phyloP scores from a whole-genome alignment of 2,888 invertebrate species.

The Camponotus fellah region DNA sequence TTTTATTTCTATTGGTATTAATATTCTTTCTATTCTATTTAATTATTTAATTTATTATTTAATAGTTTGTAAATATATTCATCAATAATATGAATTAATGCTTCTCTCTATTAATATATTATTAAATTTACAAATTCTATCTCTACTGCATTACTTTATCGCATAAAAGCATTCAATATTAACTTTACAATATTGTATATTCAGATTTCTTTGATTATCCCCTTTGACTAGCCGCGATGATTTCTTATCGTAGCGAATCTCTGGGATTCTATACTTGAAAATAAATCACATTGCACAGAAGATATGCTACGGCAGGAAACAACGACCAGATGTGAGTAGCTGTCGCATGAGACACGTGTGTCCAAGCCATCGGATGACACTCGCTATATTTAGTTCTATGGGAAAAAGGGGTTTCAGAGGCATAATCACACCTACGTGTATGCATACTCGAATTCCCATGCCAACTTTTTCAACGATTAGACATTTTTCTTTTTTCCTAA shows the following conservation, averaged over 20 bases:
- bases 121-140: not conserved
- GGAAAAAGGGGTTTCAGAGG: slow-evolving; percentile 81
- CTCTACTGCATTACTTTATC: slow-evolving; percentile 14
- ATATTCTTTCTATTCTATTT: slow-evolving; percentile 1
- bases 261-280: slow-evolving; percentile 71
- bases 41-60: not conserved
- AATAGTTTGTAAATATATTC: not conserved
- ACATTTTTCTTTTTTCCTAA: not conserved
- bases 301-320: slow-evolving; percentile 70
- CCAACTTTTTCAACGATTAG: not conserved
- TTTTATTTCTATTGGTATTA: not conserved
- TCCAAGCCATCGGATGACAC: slow-evolving; percentile 80
- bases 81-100: no score
- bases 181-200: slow-evolving; percentile 21
- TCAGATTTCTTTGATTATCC: slow-evolving; percentile 34
- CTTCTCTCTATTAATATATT: no score
- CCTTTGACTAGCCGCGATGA: slow-evolving; percentile 1
- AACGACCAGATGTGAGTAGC: slow-evolving; percentile 72
- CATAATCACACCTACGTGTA: slow-evolving; percentile 72
- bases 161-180: not conserved
- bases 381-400: slow-evolving; percentile 85
- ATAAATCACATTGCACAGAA: slow-evolving; percentile 78
- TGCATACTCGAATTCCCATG: slow-evolving; percentile 23
- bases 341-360: slow-evolving; percentile 79
- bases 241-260: slow-evolving; percentile 54